Evolutionary conservation across 2,113 vertebrate genomes (phyloP).

Genomic region (Heptranchias perlo): DNA sequence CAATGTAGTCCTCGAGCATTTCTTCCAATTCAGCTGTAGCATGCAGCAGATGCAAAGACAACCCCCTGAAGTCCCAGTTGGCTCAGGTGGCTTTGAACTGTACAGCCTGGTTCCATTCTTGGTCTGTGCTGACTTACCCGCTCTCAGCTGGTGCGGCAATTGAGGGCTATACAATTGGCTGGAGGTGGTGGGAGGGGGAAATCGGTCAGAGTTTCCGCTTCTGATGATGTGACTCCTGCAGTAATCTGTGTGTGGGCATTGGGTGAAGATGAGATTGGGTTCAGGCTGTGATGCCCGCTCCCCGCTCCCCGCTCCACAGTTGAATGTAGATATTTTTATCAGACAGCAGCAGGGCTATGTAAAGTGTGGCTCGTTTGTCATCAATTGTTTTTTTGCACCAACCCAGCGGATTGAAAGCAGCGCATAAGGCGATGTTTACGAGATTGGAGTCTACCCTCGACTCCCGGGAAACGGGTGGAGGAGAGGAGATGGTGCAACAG

Average conservation of each 20-base stretch:
- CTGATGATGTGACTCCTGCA: neutral
- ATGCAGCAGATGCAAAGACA: too few relatives aligned
- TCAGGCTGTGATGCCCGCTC: neutral
- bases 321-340: neutral
- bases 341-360: neutral
- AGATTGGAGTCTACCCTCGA: neutral
- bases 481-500: neutral
- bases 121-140: neutral
- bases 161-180: neutral
- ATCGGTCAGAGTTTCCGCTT: neutral
- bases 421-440: neutral
- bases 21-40: neutral
- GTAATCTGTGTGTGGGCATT: neutral
- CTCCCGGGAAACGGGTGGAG: neutral
- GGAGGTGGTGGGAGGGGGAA: neutral
- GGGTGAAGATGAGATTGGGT: neutral
- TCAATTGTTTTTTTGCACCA: neutral
- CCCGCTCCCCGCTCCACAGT: neutral
- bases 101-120: neutral
- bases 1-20: neutral
- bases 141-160: neutral
- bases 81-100: neutral
- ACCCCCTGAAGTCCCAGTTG: neutral
- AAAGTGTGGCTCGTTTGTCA: neutral
- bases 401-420: neutral